phyloP scores from a whole-genome alignment of 1,140 invertebrate species.

The Cyclargus thomasi region DNA sequence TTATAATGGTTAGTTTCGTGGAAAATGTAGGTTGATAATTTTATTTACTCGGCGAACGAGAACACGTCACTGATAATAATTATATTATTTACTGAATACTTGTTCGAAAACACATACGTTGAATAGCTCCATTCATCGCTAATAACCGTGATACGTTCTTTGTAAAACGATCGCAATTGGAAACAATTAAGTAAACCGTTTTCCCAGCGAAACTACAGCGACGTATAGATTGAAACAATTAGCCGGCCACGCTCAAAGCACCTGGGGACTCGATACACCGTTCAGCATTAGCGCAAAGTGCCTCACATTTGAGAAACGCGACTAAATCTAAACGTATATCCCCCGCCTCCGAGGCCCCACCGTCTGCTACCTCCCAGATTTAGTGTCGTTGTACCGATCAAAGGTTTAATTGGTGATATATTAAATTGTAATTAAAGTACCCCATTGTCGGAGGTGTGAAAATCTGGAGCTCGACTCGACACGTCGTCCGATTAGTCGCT shows the following conservation, averaged over 20 bases:
- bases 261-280: constrained; percentile 38
- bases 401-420: constrained; percentile 67
- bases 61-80: not conserved
- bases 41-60: not conserved
- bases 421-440: constrained; percentile 68
- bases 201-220: constrained; percentile 14
- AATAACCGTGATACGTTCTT: constrained; percentile 7
- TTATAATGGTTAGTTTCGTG: not conserved
- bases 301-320: constrained; percentile 25
- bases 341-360: constrained; percentile 25
- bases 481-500: constrained; percentile 30
- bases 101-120: not conserved
- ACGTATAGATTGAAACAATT: constrained; percentile 38
- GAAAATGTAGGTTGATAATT: not conserved
- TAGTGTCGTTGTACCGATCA: constrained; percentile 50
- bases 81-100: not conserved
- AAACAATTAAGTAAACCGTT: constrained; percentile 14
- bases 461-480: constrained; percentile 46
- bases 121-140: not conserved
- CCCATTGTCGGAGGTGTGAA: constrained; percentile 57
- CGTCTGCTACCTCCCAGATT: constrained; percentile 38
- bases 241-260: constrained; percentile 35
- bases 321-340: constrained; percentile 33
- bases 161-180: constrained; percentile 15
- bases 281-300: constrained; percentile 35